Conservation (phyloP, 2,888 invertebrate genomes). For the Tachina lurida region DNA sequence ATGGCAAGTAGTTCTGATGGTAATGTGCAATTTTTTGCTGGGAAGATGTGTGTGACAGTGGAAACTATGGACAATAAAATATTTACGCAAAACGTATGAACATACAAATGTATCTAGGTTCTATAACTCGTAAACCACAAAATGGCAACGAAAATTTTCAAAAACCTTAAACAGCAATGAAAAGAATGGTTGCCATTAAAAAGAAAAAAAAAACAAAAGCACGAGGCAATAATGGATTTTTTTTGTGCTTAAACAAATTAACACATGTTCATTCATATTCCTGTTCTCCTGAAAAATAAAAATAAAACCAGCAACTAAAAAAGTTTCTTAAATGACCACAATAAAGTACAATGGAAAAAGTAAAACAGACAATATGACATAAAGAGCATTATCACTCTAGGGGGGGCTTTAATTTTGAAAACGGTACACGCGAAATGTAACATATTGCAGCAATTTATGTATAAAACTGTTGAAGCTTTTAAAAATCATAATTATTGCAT, state of each 20-base stretch:
- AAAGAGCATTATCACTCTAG: conserved; percentile 35
- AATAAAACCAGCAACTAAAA: conserved; percentile 34
- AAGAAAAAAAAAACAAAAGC: conserved; percentile 18
- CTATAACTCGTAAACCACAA: conserved; percentile 62
- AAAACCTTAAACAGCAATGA: conserved; percentile 19
- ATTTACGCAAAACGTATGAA: background rate
- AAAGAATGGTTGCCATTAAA: conserved; percentile 1
- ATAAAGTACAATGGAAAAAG: conserved; percentile 5
- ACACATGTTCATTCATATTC: conserved; percentile 1
- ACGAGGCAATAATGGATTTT: conserved; percentile 41
- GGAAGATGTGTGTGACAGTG: background rate
- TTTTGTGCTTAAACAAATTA: conserved; percentile 8
- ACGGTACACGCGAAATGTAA: background rate
- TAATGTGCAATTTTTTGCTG: too few relatives aligned
- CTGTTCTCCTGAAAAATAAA: background rate
- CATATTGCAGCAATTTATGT: background rate
- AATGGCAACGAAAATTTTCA: conserved; percentile 3
- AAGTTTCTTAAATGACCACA: conserved; percentile 57
- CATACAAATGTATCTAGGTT: background rate
- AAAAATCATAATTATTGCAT: background rate
- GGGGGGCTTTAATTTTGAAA: conserved; percentile 16
- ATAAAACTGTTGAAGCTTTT: background rate
- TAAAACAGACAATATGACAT: conserved; percentile 1
- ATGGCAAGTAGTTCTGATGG: too few relatives aligned
- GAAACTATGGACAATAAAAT: conserved; percentile 23